Conservation (phyloP, 2,888 invertebrate species). For the Tolmerus cingulatus region DNA sequence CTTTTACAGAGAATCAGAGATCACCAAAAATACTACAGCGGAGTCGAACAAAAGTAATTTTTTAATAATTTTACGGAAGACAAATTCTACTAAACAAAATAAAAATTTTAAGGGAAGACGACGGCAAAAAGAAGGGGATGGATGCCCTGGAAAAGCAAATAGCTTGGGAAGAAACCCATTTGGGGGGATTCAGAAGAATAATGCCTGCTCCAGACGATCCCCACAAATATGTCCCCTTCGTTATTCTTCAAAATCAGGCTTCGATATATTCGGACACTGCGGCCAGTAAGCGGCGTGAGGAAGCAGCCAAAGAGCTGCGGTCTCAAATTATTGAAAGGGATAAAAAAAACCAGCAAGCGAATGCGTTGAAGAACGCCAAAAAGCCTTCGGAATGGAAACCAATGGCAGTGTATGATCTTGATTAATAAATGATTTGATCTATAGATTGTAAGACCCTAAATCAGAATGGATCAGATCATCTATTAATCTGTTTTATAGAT, state of each 20-base stretch:
- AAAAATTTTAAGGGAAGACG: background rate
- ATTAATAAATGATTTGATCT: background rate
- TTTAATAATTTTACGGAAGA: background rate
- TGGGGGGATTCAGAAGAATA: constrained; percentile 74
- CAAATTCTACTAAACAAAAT: background rate
- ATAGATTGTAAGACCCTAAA: too few relatives aligned
- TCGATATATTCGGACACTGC: constrained; percentile 75
- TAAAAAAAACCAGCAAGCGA: constrained; percentile 49
- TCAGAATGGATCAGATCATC: background rate
- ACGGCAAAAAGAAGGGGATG: background rate
- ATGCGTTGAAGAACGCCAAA: constrained; percentile 41
- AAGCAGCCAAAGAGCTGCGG: constrained; percentile 74
- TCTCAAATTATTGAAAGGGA: constrained; percentile 65
- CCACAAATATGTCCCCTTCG: constrained; percentile 71
- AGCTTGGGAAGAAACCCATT: constrained; percentile 77
- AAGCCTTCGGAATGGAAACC: constrained; percentile 52
- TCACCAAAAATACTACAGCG: constrained; percentile 1
- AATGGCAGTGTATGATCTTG: background rate
- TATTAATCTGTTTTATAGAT: too few relatives aligned
- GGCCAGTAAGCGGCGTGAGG: constrained; percentile 79
- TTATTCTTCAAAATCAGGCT: constrained; percentile 74
- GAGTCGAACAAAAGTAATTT: background rate
- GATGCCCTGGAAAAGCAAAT: constrained; percentile 68
- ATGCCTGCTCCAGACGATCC: constrained; percentile 71
- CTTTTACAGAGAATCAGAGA: constrained; percentile 56